Evolutionary conservation across 2,888 invertebrate genomes (phyloP).

Genomic region (Eupsilia transversa): DNA sequence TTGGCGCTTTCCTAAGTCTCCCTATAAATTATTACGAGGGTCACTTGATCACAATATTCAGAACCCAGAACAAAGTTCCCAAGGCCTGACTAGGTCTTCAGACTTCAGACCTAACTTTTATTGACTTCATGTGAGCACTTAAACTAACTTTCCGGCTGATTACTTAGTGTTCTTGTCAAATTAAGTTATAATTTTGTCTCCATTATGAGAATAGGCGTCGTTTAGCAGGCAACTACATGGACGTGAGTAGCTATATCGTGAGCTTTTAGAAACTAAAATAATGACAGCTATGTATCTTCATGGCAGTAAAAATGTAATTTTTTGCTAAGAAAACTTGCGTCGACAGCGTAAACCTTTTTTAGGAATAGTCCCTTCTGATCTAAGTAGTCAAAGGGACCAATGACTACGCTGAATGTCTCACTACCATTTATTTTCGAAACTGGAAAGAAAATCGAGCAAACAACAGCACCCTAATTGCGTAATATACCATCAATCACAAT

Average conservation of each 20-base stretch:
- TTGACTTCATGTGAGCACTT: slow-evolving; percentile 28
- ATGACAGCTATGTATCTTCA: neutral
- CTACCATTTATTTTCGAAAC: neutral
- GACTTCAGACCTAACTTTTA: slow-evolving; percentile 34
- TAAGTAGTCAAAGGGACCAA: neutral
- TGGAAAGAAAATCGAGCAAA: neutral
- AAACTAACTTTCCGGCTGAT: slow-evolving; percentile 11
- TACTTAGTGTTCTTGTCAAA: slow-evolving; percentile 17
- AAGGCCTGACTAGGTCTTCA: slow-evolving; percentile 32
- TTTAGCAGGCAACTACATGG: neutral
- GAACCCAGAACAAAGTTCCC: slow-evolving; percentile 24
- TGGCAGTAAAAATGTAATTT: neutral
- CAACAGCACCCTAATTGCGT: no score
- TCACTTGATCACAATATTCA: slow-evolving; percentile 25
- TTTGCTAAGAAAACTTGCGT: neutral
- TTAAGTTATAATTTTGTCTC: slow-evolving; percentile 27
- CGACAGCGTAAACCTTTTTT: neutral
- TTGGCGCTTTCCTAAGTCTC: slow-evolving; percentile 29
- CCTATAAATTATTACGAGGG: slow-evolving; percentile 56
- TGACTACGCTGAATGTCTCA: neutral
- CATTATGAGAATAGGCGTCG: neutral
- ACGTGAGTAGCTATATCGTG: neutral
- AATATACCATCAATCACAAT: no score
- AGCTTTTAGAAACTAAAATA: neutral
- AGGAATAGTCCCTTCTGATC: neutral